phyloP scores from a whole-genome alignment of 2,113 vertebrate genomes.

The Pogona vitticeps region DNA sequence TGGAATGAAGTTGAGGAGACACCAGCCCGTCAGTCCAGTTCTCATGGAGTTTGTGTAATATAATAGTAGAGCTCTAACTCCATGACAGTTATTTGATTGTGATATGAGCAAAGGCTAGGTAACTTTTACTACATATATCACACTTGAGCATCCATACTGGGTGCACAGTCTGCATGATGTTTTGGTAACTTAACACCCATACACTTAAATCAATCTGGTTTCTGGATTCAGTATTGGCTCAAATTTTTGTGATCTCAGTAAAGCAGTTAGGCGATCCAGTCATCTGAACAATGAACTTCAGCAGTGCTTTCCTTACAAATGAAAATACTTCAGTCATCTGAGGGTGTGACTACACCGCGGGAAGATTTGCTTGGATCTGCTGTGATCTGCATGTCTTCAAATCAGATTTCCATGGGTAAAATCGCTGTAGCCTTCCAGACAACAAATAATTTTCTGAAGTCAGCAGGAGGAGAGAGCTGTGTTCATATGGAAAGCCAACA shows the following conservation, averaged over 20 bases:
- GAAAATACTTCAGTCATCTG: too few relatives aligned
- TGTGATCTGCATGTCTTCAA: too few relatives aligned
- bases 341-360: too few relatives aligned
- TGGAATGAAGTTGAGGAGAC: constrained; percentile 40
- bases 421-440: too few relatives aligned
- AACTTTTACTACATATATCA: accelerated
- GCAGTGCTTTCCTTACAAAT: too few relatives aligned
- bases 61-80: background rate
- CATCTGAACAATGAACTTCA: too few relatives aligned
- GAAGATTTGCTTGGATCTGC: too few relatives aligned
- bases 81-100: accelerated
- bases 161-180: accelerated
- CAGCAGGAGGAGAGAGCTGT: too few relatives aligned
- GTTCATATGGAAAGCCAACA: too few relatives aligned
- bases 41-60: background rate
- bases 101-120: background rate
- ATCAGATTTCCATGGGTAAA: too few relatives aligned
- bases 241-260: background rate
- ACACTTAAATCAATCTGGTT: background rate
- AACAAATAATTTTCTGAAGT: too few relatives aligned
- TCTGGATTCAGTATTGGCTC: background rate
- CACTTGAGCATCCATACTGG: too few relatives aligned
- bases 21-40: background rate
- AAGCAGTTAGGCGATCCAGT: background rate
- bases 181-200: background rate